phyloP scores from a whole-genome alignment of 2,113 vertebrate species.

The Cynocephalus volans region DNA sequence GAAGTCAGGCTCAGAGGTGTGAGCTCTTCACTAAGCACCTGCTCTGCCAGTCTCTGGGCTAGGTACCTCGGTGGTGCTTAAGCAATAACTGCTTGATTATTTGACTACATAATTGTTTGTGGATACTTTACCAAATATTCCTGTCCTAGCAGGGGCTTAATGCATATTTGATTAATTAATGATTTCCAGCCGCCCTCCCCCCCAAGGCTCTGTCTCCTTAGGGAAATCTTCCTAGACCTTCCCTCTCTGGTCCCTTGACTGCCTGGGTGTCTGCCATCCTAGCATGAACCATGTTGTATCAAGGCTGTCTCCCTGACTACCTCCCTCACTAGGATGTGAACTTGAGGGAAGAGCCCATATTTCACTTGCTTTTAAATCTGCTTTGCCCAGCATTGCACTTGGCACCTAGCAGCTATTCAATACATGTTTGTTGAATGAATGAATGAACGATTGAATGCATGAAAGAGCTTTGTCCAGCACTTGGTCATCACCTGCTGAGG shows the following conservation, averaged over 20 bases:
- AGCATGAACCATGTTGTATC: background rate
- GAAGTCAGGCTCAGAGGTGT: background rate
- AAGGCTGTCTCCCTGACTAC: background rate
- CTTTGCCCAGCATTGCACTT: background rate
- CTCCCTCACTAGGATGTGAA: background rate
- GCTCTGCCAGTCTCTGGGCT: background rate
- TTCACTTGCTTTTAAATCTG: background rate
- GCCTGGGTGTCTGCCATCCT: background rate
- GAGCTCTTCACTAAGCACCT: background rate
- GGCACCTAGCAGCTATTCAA: background rate
- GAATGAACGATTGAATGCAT: background rate
- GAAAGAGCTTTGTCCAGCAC: background rate
- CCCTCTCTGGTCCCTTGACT: background rate
- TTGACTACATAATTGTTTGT: background rate
- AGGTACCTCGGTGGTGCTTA: background rate
- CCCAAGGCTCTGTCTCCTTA: background rate
- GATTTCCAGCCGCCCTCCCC: background rate
- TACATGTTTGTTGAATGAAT: background rate
- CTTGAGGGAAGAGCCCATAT: background rate
- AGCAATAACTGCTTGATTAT: background rate
- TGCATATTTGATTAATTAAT: background rate
- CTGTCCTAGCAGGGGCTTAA: background rate
- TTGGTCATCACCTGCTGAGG: background rate
- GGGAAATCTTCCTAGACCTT: background rate
- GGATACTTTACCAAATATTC: background rate